Percentiles rank a stretch among this genome's conserved stretches.
phyloP scores from a whole-genome alignment of 2,888 invertebrate species.

The Gari tellinella region DNA sequence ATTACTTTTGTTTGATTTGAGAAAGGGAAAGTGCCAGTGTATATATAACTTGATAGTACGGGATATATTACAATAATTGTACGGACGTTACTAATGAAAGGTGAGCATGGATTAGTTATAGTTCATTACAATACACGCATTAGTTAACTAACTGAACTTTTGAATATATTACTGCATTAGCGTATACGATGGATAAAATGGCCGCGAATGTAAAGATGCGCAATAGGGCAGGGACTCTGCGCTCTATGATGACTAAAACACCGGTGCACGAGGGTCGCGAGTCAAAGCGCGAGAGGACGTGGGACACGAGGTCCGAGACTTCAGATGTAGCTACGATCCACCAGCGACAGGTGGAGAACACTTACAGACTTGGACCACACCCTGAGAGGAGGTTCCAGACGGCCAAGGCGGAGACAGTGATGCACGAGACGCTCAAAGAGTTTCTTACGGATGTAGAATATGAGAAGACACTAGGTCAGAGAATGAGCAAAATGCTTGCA shows the following conservation, averaged over 20 bases:
- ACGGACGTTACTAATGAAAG: too few relatives aligned
- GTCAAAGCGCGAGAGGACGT: conserved; percentile 38
- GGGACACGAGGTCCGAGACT: conserved; percentile 34
- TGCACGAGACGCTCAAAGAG: conserved; percentile 58
- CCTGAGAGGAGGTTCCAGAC: conserved; percentile 55
- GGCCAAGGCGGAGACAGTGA: conserved; percentile 54
- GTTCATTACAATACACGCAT: too few relatives aligned
- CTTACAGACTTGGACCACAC: conserved; percentile 60
- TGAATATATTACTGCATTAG: not conserved
- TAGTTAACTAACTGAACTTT: too few relatives aligned
- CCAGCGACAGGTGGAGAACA: conserved; percentile 58
- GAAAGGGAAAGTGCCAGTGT: too few relatives aligned
- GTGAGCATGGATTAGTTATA: too few relatives aligned
- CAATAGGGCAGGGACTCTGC: conserved; percentile 38
- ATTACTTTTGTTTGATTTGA: too few relatives aligned
- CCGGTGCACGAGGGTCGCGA: conserved; percentile 42
- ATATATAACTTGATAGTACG: too few relatives aligned
- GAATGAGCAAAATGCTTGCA: conserved; percentile 63
- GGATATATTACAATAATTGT: too few relatives aligned
- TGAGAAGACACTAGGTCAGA: conserved; percentile 56
- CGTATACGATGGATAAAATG: not conserved
- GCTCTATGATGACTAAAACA: conserved; percentile 51
- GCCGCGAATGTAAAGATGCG: conserved; percentile 14
- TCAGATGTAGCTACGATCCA: conserved; percentile 16
- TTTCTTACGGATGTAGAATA: conserved; percentile 61